These are phyloP conservation scores for Micoletzkya japonica DNA, from an alignment of 2,888 invertebrate genomes.

Conservation along the genomic window DNA sequence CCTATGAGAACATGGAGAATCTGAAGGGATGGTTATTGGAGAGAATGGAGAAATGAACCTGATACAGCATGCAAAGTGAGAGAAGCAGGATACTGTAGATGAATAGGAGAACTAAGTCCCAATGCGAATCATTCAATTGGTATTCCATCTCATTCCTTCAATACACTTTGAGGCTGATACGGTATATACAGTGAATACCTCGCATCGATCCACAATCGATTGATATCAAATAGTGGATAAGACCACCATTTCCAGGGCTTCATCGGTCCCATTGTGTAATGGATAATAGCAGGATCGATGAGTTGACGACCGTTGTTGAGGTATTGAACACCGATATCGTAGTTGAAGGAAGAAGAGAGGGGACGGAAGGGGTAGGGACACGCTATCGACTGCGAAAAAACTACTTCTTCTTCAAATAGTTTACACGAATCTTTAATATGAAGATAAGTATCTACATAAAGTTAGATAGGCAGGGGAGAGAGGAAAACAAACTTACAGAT, in stretches of 20 bases:
- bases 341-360: constrained; percentile 51
- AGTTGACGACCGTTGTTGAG: constrained; percentile 41
- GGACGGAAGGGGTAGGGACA: background rate
- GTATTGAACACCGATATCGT: constrained; percentile 59
- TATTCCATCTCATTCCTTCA: too few relatives aligned
- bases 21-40: background rate
- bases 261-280: constrained; percentile 53
- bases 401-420: background rate
- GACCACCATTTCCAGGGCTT: constrained; percentile 60
- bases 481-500: constrained; percentile 3
- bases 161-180: too few relatives aligned
- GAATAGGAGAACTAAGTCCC: too few relatives aligned
- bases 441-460: background rate
- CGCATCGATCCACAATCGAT: constrained; percentile 47
- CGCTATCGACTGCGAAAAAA: background rate
- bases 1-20: constrained; percentile 4
- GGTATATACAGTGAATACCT: constrained; percentile 35
- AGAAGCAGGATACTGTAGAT: too few relatives aligned
- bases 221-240: constrained; percentile 53
- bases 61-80: too few relatives aligned
- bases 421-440: background rate
- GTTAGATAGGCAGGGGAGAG: background rate
- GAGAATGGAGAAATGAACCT: background rate
- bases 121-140: too few relatives aligned
- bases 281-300: constrained; percentile 51